phyloP scores from a whole-genome alignment of 2,888 invertebrate species.

The Callinectes sapidus region DNA sequence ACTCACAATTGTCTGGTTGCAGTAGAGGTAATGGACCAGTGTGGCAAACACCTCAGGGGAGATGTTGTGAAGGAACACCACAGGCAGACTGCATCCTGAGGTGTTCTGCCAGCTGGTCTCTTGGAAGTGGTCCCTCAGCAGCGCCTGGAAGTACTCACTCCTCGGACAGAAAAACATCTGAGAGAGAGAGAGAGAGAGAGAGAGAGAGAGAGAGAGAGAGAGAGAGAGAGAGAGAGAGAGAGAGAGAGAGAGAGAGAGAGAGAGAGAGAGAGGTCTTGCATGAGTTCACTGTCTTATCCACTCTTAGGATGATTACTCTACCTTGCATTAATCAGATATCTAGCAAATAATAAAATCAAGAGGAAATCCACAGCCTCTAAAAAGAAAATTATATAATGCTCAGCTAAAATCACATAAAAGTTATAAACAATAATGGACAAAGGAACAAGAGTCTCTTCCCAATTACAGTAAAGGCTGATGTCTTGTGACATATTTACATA shows the following conservation, averaged over 20 bases:
- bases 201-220: slow-evolving; percentile 34
- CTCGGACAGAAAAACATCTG: slow-evolving; percentile 77
- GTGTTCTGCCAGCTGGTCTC: slow-evolving; percentile 74
- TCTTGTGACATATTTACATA: neutral
- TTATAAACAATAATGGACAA: neutral
- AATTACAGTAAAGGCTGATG: too few relatives aligned
- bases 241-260: slow-evolving; percentile 42
- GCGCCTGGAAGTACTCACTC: slow-evolving; percentile 77
- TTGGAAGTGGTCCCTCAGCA: slow-evolving; percentile 75
- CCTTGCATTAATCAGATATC: too few relatives aligned
- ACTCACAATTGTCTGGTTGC: slow-evolving; percentile 76
- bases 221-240: slow-evolving; percentile 35
- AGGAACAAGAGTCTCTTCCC: too few relatives aligned
- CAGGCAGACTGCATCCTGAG: slow-evolving; percentile 74
- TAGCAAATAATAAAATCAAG: too few relatives aligned
- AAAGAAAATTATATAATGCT: too few relatives aligned
- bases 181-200: slow-evolving; percentile 41
- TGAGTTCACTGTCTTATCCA: too few relatives aligned
- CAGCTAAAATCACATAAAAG: too few relatives aligned
- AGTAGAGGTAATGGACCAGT: slow-evolving; percentile 77
- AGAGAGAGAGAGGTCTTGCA: slow-evolving; percentile 29
- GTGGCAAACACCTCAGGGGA: slow-evolving; percentile 76
- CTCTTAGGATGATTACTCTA: too few relatives aligned
- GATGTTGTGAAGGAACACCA: slow-evolving; percentile 76
- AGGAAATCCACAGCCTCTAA: too few relatives aligned